These are phyloP conservation scores for Camelus bactrianus DNA, from an alignment of 2,113 vertebrate species.

Conservation along the genomic window DNA sequence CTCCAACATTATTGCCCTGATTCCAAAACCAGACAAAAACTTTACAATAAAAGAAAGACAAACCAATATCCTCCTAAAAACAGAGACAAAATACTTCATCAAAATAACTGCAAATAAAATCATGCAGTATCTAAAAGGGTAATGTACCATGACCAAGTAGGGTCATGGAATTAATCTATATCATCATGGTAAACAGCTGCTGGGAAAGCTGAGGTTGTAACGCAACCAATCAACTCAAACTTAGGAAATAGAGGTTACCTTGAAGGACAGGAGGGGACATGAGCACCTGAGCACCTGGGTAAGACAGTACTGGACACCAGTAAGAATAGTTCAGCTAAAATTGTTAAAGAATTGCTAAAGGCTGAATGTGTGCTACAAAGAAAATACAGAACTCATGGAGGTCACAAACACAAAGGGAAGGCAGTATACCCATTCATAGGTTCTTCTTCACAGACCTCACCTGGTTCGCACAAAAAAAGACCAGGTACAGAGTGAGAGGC, in stretches of 20 bases:
- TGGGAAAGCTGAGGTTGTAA: not conserved
- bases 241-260: not conserved
- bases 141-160: not conserved
- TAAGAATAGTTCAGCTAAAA: conserved; percentile 33
- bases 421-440: not conserved
- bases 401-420: not conserved
- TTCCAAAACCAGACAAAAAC: not conserved
- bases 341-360: not conserved
- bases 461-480: not conserved
- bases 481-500: not conserved
- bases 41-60: conserved; percentile 37
- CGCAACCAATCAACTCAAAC: not conserved
- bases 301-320: not conserved
- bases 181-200: not conserved
- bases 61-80: not conserved
- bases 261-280: not conserved
- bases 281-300: not conserved
- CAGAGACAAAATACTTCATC: not conserved
- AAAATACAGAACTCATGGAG: conserved; percentile 19
- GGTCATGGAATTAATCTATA: not conserved
- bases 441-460: not conserved
- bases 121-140: not conserved
- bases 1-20: not conserved
- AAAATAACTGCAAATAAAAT: conserved; percentile 17
- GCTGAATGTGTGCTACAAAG: not conserved